Evolutionary conservation across 2,113 vertebrate genomes (phyloP).

Genomic region (Myodes glareolus): DNA sequence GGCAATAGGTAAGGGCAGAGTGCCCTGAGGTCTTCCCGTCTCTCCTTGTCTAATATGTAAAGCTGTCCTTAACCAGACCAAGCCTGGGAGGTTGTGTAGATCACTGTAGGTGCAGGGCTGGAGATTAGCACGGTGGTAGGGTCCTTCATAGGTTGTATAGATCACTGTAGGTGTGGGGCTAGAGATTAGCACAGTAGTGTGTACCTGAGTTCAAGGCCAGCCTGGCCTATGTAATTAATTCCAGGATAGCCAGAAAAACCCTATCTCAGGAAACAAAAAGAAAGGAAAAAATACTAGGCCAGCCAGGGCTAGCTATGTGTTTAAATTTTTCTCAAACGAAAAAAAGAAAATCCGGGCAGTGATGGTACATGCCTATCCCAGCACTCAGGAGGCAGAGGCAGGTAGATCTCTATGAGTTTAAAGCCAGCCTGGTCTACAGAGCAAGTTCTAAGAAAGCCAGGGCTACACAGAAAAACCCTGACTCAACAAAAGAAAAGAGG

Average conservation of each 20-base stretch:
- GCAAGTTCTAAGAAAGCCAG: too few species aligned
- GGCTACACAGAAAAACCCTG: too few species aligned
- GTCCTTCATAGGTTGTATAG: too few species aligned
- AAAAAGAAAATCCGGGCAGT: background rate
- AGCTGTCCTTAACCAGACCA: slow-evolving; percentile 13
- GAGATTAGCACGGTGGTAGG: background rate
- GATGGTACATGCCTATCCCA: too few species aligned
- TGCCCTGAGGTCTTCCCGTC: background rate
- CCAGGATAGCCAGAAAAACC: background rate
- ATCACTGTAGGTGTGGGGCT: background rate
- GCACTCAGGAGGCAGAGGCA: too few species aligned
- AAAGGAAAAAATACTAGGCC: background rate
- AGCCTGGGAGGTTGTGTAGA: background rate
- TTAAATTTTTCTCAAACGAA: background rate
- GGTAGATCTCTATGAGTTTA: too few species aligned
- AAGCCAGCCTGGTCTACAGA: too few species aligned
- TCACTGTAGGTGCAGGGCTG: background rate
- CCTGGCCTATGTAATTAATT: background rate
- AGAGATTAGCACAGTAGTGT: background rate
- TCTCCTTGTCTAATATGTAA: background rate
- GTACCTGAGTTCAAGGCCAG: background rate
- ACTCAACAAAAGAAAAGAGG: too few species aligned
- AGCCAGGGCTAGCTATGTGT: background rate
- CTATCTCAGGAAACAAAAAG: background rate
- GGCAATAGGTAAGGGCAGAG: slow-evolving; percentile 87